phyloP scores from a whole-genome alignment of 30 jellyfish, hydroid and myxozoan genomes.

The Chironex yamaguchii region DNA sequence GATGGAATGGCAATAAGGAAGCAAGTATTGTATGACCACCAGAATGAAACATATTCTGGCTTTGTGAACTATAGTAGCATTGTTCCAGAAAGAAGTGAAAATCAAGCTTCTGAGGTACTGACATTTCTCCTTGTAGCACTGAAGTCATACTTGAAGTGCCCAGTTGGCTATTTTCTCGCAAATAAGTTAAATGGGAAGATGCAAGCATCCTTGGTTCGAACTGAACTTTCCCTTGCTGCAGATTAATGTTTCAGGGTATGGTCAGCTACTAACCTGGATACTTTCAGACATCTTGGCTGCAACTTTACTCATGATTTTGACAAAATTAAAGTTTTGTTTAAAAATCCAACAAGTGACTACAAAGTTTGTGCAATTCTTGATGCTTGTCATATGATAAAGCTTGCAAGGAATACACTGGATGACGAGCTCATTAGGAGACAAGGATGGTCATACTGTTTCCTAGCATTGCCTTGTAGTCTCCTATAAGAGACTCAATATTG shows the following conservation, averaged over 20 bases:
- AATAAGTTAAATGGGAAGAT: constrained; percentile 17
- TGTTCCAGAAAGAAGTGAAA: constrained; percentile 14
- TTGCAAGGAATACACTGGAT: constrained; percentile 44
- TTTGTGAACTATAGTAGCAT: constrained; percentile 30
- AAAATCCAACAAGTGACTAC: constrained; percentile 7
- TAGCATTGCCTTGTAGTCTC: constrained; percentile 5
- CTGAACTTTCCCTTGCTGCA: constrained; percentile 39
- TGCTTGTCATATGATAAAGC: neutral
- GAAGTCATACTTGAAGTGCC: constrained; percentile 14
- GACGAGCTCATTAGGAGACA: neutral
- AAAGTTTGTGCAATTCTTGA: neutral
- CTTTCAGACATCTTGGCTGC: constrained; percentile 39
- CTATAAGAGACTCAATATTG: constrained; percentile 7
- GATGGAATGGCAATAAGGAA: constrained; percentile 62
- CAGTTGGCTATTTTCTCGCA: constrained; percentile 32
- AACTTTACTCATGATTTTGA: neutral
- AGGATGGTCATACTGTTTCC: no score
- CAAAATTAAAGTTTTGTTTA: neutral
- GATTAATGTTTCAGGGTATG: constrained; percentile 13
- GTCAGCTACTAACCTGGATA: neutral
- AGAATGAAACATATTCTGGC: constrained; percentile 27
- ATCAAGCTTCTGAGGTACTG: constrained; percentile 30
- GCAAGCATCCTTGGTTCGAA: constrained; percentile 10
- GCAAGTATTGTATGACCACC: constrained; percentile 1
- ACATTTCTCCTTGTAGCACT: constrained; percentile 20